Percentiles rank a stretch among this genome's conserved stretches.
phyloP scores from a whole-genome alignment of 2,797 vertebrate species.

The Oceanodroma leucorhoa region DNA sequence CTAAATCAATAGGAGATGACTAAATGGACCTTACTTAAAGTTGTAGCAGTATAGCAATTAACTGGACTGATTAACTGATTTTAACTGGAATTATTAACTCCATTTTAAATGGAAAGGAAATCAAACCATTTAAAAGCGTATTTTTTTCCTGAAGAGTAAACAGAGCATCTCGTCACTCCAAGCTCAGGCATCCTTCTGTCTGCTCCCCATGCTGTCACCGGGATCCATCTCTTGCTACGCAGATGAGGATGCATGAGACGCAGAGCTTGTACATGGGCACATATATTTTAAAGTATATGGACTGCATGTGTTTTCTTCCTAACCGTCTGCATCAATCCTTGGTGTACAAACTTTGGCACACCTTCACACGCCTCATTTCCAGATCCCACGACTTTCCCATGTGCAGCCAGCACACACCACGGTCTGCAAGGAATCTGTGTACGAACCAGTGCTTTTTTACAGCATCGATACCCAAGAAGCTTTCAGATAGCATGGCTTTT shows the following conservation, averaged over 20 bases:
- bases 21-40: neutral
- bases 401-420: neutral
- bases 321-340: neutral
- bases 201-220: neutral
- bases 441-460: neutral
- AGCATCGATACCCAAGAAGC: neutral
- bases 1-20: neutral
- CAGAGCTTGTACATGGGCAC: neutral
- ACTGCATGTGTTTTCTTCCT: conserved; percentile 41
- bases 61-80: neutral
- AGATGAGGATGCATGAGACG: neutral
- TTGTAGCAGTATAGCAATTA: neutral
- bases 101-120: conserved; percentile 1
- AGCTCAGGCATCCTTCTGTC: neutral
- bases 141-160: conserved; percentile 11
- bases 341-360: neutral
- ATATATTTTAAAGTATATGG: conserved; percentile 27
- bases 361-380: neutral
- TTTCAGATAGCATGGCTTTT: conserved; percentile 14
- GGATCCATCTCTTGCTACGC: neutral
- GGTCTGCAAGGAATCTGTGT: neutral
- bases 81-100: neutral
- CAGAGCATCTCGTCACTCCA: neutral
- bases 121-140: conserved; percentile 17
- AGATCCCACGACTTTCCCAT: neutral